phyloP scores from a whole-genome alignment of 2,113 vertebrate species.

The Dipodomys stephensi region DNA sequence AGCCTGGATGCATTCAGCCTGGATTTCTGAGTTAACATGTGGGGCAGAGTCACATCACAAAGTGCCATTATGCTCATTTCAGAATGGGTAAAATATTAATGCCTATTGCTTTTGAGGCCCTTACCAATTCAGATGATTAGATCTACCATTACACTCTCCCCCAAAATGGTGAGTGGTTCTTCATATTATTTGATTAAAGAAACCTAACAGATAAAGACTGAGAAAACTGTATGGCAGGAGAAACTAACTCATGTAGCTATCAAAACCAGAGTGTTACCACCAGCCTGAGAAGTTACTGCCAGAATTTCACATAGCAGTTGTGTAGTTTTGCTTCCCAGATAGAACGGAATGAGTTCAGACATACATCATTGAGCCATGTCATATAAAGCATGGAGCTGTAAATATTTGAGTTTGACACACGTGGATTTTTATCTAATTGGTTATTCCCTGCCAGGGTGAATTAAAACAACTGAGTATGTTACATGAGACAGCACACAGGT shows the following conservation, averaged over 20 bases:
- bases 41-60: too few relatives aligned
- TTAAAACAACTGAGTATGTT: not conserved
- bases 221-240: not conserved
- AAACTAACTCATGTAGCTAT: not conserved
- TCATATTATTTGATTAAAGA: not conserved
- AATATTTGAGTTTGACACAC: not conserved
- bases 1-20: not conserved
- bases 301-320: not conserved
- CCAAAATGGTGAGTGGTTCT: not conserved
- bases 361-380: rapidly evolving
- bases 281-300: not conserved
- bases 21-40: not conserved
- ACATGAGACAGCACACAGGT: not conserved
- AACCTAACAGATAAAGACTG: not conserved
- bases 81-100: not conserved
- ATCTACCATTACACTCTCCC: not conserved
- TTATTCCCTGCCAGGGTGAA: not conserved
- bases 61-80: rapidly evolving
- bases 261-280: not conserved
- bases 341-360: not conserved
- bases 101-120: not conserved
- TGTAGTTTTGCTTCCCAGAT: not conserved
- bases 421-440: not conserved
- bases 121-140: not conserved
- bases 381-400: not conserved